These are phyloP conservation scores for Gymnocypris eckloni DNA, from an alignment of 2,797 vertebrate genomes.

Conservation along the genomic window DNA sequence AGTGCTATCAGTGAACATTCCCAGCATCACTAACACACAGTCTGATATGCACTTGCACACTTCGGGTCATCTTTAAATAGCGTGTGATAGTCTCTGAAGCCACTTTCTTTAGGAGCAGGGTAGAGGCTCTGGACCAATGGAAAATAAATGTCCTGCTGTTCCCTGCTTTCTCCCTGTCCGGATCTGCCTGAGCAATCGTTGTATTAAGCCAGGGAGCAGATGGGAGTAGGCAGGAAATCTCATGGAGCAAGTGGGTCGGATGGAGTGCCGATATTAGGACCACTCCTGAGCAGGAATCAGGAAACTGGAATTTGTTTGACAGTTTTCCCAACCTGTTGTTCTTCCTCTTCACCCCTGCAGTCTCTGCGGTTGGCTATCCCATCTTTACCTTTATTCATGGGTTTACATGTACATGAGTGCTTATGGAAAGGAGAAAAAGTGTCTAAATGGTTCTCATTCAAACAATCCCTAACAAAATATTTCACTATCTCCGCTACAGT, in stretches of 20 bases:
- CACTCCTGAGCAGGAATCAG: conserved; percentile 27
- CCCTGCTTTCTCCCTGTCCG: conserved; percentile 45
- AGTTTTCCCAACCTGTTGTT: conserved; percentile 21
- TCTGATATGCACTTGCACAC: background rate
- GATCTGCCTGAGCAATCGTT: conserved; percentile 36
- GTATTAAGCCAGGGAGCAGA: conserved; percentile 50
- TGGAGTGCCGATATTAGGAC: conserved; percentile 42
- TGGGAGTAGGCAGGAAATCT: conserved; percentile 50
- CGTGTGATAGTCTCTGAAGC: conserved; percentile 43
- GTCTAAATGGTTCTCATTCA: background rate
- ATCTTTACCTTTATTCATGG: background rate
- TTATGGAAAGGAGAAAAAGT: background rate
- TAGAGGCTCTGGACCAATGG: conserved; percentile 30
- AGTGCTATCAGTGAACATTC: conserved; percentile 9
- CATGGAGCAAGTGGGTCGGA: conserved; percentile 46
- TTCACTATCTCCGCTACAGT: background rate
- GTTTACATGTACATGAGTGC: background rate
- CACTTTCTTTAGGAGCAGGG: conserved; percentile 38
- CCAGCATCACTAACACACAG: conserved; percentile 22
- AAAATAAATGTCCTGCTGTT: conserved; percentile 60
- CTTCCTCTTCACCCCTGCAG: background rate
- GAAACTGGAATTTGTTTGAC: conserved; percentile 49
- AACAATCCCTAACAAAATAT: background rate
- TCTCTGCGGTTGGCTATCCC: background rate
- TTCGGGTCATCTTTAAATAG: conserved; percentile 57